Base-by-base conservation (phyloP, 2,113 vertebrate genomes). In the Cyprinodon tularosa region DNA sequence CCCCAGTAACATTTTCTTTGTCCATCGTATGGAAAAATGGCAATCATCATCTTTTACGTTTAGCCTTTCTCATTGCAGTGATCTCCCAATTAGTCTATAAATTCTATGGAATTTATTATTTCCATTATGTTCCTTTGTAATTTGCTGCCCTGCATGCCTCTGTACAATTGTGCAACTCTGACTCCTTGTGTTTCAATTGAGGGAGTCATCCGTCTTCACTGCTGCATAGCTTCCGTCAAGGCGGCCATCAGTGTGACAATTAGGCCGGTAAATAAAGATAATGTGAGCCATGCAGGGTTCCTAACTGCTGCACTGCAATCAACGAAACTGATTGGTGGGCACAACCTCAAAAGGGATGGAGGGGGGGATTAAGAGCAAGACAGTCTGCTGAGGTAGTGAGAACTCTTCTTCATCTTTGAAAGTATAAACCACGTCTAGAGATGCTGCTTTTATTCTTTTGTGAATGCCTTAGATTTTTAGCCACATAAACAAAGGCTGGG, bases 191-290 rank as follows among this genome's bases (percentile, higher is more conserved):
- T 80, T 84, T 75, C 65, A 84, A 70, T 53, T 71, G 85, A 87
- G 79, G 77, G 72, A 90, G 67, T 77, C 74, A 88, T 88, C 84
- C 61, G 72, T 89, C 80, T 75, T 84, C 74, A 66, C 45, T 70
- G 78, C 76, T 75, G 69, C 80, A 68, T 50, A 72, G 85, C 76
- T 77, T 75, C 65, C 74, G 78, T 84, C 83, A 86, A 83, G 80
- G 85, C 76, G 78, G 82, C 88, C 78, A 78, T 89, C 80, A 88
- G 73, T 72, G 81, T 79, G 80, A 86, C 89, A 88, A 89, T 89
- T 91, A 91, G 76, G 73, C 72, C 75, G 2, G 88, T 88, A 88
- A 91, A 91, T 91, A 91, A 91, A 89, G 84, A 86, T 87, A 89
- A 89, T 91, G 88, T 88, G 78, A 84, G 83, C 83, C 83, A 84